Conservation (phyloP, 2,797 vertebrate genomes). For the Hypotaenidia okinawae region DNA sequence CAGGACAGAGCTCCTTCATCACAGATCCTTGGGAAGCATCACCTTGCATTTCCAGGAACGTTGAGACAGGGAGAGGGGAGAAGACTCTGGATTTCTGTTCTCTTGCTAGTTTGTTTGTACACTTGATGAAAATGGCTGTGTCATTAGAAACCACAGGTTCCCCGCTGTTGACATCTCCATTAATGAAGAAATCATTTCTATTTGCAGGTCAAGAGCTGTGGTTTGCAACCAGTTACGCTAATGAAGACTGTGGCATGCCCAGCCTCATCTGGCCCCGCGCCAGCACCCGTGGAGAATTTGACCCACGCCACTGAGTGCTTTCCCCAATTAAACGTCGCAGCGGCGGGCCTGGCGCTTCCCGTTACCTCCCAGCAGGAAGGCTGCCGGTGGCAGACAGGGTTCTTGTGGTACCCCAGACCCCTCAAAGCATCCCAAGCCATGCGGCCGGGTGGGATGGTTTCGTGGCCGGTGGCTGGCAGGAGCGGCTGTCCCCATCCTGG, state of each 20-base stretch:
- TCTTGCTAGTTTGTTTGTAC: not conserved
- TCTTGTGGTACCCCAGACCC: accelerated
- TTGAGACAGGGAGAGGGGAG: not conserved
- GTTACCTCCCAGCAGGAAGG: not conserved
- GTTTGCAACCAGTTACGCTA: slow-evolving; percentile 61
- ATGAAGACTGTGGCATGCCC: slow-evolving; percentile 70
- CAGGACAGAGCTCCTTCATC: not conserved
- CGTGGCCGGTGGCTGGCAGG: not conserved
- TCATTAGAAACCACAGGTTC: slow-evolving; percentile 66
- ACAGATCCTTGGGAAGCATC: not conserved
- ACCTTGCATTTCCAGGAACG: accelerated
- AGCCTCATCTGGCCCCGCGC: slow-evolving; percentile 38
- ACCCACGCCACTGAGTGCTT: slow-evolving; percentile 40
- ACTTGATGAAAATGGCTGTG: not conserved
- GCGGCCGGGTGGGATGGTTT: not conserved
- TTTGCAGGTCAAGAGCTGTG: slow-evolving; percentile 60
- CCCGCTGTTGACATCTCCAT: slow-evolving; percentile 47
- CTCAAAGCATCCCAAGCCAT: accelerated
- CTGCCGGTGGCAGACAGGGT: not conserved
- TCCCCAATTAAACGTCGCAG: slow-evolving; percentile 24
- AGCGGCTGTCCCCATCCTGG: not conserved
- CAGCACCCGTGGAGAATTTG: slow-evolving; percentile 33
- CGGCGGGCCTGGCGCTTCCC: not conserved
- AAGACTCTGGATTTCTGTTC: not conserved
- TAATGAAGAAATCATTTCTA: slow-evolving; percentile 60